Base-by-base conservation (phyloP, 2,113 vertebrate genomes). In the Aramus guarauna region DNA sequence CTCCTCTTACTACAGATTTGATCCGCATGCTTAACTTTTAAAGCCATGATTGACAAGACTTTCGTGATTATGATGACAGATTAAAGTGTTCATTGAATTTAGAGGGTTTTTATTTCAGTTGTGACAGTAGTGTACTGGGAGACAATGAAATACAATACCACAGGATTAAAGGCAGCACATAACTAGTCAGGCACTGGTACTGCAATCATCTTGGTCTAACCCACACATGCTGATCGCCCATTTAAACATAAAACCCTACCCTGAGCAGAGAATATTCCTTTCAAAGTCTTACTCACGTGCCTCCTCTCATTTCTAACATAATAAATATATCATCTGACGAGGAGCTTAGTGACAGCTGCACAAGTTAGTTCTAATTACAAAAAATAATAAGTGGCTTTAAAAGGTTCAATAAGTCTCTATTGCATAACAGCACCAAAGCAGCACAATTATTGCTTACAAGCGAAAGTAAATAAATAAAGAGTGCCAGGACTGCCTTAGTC, bases 321-420 rank as follows among this genome's bases (percentile, higher is more conserved):
- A 98, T 91, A 94, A 97, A 97, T 97, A 97, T 96, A 97, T 98
- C 97, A 97, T 97, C 93, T 95, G 96, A 96, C 88, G 85, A 98
- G 88, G 97, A 98, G 97, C 96, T 96, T 94, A 94, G 97, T 97
- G 97, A 98, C 98, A 98, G 98, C 98, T 98, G 98, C 97, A 97
- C 85, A 96, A 97, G 83, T 94, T 84, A 91, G 82, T 84, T 94
- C 91, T 67, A 95, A 86, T 91, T 87, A 67, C 88, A 83, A 95
- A 94, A 92, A 97, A 95, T 67, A 95, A 82, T 96, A 90, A 55
- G 82, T 67, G 75, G 63, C 77, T 95, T 96, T 96, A 96, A 98
- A 97, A 97, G 79, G 90, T 87, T 93, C 60, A 96, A 10, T 90
- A 97, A 96, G 82, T 69, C 85, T 87, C 92, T 81, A 56, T 94